These are phyloP conservation scores for Epinephelus coioides DNA, from an alignment of 2,797 vertebrate genomes.

Conservation along the genomic window DNA sequence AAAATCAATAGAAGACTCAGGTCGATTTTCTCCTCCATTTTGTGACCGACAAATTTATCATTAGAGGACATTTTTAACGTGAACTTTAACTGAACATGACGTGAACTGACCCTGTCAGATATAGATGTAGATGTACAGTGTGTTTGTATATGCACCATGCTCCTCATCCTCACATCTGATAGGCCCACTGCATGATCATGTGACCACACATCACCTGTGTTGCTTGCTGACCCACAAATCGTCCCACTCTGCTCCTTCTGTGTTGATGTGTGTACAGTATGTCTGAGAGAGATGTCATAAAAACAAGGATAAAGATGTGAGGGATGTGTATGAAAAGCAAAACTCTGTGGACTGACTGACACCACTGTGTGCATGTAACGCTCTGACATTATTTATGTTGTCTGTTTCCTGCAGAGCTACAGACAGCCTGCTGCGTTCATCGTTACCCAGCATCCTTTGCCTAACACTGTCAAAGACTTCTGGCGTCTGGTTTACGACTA, in stretches of 20 bases:
- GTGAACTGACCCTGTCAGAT: slow-evolving; percentile 39
- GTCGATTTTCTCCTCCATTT: not conserved
- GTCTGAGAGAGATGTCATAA: slow-evolving; percentile 18
- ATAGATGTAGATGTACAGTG: slow-evolving; percentile 18
- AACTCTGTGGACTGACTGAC: not conserved
- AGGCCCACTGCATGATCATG: slow-evolving; percentile 79
- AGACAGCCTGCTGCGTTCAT: slow-evolving; percentile 99
- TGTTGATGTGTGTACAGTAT: slow-evolving; percentile 22
- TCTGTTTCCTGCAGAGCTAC: slow-evolving; percentile 90
- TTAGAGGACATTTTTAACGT: not conserved
- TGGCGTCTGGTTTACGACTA: slow-evolving; percentile 99
- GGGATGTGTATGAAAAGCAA: not conserved
- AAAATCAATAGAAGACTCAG: not conserved
- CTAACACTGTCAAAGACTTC: slow-evolving; percentile 99
- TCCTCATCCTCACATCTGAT: slow-evolving; percentile 31
- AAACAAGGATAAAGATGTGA: not conserved
- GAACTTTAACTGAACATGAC: slow-evolving; percentile 38
- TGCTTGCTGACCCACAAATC: slow-evolving; percentile 38
- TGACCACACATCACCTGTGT: slow-evolving; percentile 59
- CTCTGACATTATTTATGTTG: slow-evolving; percentile 21
- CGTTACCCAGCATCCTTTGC: slow-evolving; percentile 97
- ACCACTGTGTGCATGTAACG: not conserved
- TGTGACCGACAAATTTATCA: not conserved
- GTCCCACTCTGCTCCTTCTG: slow-evolving; percentile 35
- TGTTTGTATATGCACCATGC: slow-evolving; percentile 59